These are phyloP conservation scores for Pararge aegeria DNA, from an alignment of 1,140 invertebrate genomes.

Conservation along the genomic window DNA sequence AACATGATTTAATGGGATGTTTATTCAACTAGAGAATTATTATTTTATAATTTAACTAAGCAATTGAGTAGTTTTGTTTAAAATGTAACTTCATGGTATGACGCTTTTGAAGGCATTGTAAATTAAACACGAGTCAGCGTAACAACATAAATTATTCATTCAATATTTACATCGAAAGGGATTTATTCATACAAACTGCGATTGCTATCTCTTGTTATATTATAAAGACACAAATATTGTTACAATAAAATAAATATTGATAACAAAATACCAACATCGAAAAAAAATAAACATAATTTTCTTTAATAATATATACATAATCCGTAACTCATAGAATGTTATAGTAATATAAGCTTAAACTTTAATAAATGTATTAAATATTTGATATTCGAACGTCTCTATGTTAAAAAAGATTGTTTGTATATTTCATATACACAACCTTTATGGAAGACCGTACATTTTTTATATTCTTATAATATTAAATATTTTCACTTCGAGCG, in stretches of 20 bases:
- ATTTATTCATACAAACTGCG: conserved; percentile 37
- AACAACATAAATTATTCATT: conserved; percentile 67
- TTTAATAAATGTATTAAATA: conserved; percentile 9
- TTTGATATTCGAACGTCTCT: conserved; percentile 6
- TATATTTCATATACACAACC: conserved; percentile 12
- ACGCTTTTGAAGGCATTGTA: conserved; percentile 38
- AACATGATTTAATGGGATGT: too few relatives aligned
- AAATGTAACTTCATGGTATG: not conserved
- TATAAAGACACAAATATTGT: conserved; percentile 18
- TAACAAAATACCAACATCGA: conserved; percentile 1
- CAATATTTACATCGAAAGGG: conserved; percentile 60
- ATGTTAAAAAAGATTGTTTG: too few relatives aligned
- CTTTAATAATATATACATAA: conserved; percentile 8
- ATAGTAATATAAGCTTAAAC: not conserved
- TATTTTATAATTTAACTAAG: not conserved
- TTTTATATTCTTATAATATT: not conserved
- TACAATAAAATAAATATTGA: conserved; percentile 17
- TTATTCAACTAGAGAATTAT: too few relatives aligned
- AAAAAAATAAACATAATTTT: conserved; percentile 13
- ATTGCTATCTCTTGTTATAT: conserved; percentile 32
- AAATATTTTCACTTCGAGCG: not conserved
- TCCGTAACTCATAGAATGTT: conserved; percentile 15
- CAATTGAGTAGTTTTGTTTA: not conserved
- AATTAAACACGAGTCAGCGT: conserved; percentile 58
- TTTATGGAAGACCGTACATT: conserved; percentile 8